A percentile compares a stretch with the other conserved stretches of the same genome.
Evolutionary conservation across 2,888 invertebrate species (phyloP).

Genomic region (Sesia bembeciformis): DNA sequence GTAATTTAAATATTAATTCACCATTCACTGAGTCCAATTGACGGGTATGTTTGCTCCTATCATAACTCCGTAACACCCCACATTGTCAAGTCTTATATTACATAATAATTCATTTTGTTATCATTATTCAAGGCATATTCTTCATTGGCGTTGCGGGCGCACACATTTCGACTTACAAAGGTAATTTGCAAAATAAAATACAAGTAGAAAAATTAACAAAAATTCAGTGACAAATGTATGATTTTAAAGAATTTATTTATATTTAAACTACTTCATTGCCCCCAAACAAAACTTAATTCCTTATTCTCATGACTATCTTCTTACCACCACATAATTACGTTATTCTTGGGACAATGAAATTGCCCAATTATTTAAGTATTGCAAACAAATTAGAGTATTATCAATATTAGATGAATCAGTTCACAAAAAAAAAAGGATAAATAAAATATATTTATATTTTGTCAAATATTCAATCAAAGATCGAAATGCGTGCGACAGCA

Average conservation of each 20-base stretch:
- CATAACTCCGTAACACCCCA: constrained; percentile 31
- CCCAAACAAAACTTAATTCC: too few species aligned
- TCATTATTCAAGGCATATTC: constrained; percentile 69
- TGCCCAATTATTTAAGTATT: too few species aligned
- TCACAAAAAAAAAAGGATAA: too few species aligned
- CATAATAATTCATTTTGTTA: constrained; percentile 67
- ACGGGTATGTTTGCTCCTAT: constrained; percentile 43
- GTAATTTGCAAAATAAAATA: neutral
- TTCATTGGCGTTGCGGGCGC: constrained; percentile 41
- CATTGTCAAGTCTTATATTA: constrained; percentile 66
- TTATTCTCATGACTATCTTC: too few species aligned
- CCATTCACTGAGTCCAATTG: constrained; percentile 43
- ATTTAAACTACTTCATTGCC: too few species aligned
- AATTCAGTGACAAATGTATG: too few species aligned
- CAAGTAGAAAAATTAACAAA: too few species aligned
- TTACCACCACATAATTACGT: too few species aligned
- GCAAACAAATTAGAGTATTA: too few species aligned
- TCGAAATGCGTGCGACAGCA: constrained; percentile 28
- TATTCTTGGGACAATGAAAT: too few species aligned
- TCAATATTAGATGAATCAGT: too few species aligned
- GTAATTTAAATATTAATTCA: neutral
- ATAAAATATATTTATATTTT: neutral
- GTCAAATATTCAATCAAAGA: neutral
- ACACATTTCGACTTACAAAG: constrained; percentile 7
- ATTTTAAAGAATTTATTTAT: too few species aligned